These are phyloP conservation scores for Rhinophrynus dorsalis DNA, from an alignment of 2,797 vertebrate species.

Conservation along the genomic window DNA sequence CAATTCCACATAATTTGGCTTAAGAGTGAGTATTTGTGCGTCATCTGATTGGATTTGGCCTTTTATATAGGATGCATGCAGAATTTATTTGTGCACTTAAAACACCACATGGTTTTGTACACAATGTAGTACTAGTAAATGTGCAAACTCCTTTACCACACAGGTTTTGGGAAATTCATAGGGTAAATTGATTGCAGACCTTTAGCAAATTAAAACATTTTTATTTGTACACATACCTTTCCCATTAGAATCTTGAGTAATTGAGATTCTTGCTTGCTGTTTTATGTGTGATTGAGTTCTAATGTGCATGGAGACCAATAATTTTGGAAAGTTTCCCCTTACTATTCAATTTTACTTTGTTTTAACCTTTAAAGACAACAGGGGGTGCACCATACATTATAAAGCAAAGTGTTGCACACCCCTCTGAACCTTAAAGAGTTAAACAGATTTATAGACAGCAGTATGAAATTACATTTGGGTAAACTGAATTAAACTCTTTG, in stretches of 20 bases:
- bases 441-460: no score
- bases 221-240: neutral
- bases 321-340: no score
- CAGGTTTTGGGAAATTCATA: neutral
- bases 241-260: neutral
- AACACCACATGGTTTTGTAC: neutral
- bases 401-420: no score
- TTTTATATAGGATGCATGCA: neutral
- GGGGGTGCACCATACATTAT: no score
- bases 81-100: neutral
- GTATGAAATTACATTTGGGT: no score
- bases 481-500: no score
- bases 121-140: conserved; percentile 1
- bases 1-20: neutral
- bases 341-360: no score
- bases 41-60: neutral
- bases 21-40: neutral
- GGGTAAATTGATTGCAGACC: neutral
- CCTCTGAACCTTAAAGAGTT: no score
- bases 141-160: neutral
- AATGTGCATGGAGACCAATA: no score
- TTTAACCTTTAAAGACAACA: no score
- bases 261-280: neutral
- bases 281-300: neutral
- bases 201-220: neutral